A percentile compares a stretch with the other conserved stretches of the same genome.
These are phyloP conservation scores for Acrocephalus scirpaceus DNA, from an alignment of 2,797 vertebrate genomes.

Conservation along the genomic window DNA sequence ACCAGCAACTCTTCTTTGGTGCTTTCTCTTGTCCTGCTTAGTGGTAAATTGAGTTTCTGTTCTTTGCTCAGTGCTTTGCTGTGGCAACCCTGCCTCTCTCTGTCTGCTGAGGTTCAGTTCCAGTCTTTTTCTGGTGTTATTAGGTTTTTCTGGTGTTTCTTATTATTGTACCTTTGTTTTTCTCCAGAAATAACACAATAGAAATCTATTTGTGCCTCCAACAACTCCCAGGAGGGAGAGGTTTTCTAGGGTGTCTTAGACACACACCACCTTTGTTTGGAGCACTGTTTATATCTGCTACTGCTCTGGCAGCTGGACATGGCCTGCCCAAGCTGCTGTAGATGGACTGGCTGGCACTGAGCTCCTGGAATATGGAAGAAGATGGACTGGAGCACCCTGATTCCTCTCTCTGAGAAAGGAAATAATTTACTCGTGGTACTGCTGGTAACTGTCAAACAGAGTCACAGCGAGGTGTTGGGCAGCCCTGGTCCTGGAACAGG, in stretches of 20 bases:
- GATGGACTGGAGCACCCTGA: neutral
- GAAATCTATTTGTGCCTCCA: neutral
- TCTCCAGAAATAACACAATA: neutral
- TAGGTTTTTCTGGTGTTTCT: neutral
- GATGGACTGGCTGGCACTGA: neutral
- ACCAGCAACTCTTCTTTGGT: neutral
- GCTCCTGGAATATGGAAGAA: neutral
- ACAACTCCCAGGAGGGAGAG: neutral
- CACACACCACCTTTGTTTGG: neutral
- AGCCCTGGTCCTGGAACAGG: neutral
- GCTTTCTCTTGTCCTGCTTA: neutral
- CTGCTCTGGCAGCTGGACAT: neutral
- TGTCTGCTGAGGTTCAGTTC: neutral
- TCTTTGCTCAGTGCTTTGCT: neutral
- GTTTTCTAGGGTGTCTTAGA: neutral
- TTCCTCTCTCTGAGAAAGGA: neutral
- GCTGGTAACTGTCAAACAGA: neutral
- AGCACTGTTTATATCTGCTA: neutral
- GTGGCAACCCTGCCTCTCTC: neutral
- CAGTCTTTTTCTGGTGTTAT: neutral
- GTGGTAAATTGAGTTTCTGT: neutral
- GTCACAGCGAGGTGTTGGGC: accelerated
- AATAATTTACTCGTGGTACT: neutral
- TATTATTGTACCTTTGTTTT: neutral
- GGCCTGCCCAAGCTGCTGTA: neutral